Percentiles rank a stretch among this genome's conserved stretches.
phyloP scores from a whole-genome alignment of 2,797 vertebrate species.

The Apogon hyalosoma region DNA sequence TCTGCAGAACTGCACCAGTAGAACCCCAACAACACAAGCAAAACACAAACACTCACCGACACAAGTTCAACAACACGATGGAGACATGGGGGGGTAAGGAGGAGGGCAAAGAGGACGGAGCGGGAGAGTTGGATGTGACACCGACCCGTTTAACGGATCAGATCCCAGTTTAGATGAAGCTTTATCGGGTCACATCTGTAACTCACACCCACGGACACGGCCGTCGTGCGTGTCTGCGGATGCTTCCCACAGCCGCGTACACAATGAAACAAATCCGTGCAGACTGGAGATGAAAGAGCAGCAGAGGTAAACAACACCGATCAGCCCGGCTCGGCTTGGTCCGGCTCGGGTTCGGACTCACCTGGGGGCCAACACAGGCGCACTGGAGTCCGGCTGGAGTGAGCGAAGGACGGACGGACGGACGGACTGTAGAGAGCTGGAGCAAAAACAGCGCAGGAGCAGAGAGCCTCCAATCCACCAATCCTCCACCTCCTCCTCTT shows the following conservation, averaged over 20 bases:
- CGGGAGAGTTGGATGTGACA: neutral
- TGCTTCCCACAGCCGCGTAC: neutral
- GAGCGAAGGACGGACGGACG: slow-evolving; percentile 51
- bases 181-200: neutral
- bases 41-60: slow-evolving; percentile 7
- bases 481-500: slow-evolving; percentile 26
- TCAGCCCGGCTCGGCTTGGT: neutral
- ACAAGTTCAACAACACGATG: slow-evolving; percentile 38
- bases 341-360: slow-evolving; percentile 47
- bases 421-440: slow-evolving; percentile 40
- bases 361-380: slow-evolving; percentile 60
- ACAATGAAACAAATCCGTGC: slow-evolving; percentile 18
- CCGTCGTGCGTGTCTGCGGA: slow-evolving; percentile 19
- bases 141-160: neutral
- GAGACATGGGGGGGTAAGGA: neutral
- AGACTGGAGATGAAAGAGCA: neutral
- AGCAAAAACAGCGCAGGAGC: slow-evolving; percentile 54
- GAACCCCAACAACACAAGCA: slow-evolving; percentile 15
- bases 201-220: neutral
- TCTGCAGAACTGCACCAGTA: slow-evolving; percentile 14
- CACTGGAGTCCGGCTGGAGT: slow-evolving; percentile 57
- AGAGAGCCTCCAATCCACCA: slow-evolving; percentile 53
- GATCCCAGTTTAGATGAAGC: neutral
- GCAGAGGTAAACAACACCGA: fast-evolving
- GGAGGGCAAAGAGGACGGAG: neutral